Conservation (phyloP, 1,140 invertebrate species). For the Brachionus angularis region DNA sequence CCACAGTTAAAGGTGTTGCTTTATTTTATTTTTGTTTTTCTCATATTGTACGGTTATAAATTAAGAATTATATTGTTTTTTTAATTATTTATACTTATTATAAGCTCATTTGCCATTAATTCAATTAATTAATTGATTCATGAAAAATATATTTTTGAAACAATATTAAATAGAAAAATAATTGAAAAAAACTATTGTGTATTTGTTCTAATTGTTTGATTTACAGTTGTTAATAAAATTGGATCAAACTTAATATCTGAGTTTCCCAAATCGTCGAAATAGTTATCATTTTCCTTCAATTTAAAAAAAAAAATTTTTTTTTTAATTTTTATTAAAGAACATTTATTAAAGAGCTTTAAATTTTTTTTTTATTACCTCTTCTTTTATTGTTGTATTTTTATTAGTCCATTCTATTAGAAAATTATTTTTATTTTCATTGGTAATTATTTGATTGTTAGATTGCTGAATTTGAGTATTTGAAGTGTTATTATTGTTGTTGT, state of each 20-base stretch:
- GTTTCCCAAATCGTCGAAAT: background rate
- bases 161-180: too few relatives aligned
- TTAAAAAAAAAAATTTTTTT: background rate
- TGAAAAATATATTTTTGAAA: too few relatives aligned
- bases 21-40: too few relatives aligned
- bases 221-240: slow-evolving; percentile 15
- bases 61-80: too few relatives aligned
- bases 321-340: background rate
- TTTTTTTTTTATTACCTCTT: slow-evolving; percentile 3
- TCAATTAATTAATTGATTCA: too few relatives aligned
- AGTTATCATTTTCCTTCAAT: slow-evolving; percentile 23
- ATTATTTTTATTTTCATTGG: slow-evolving; percentile 38
- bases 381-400: slow-evolving; percentile 13
- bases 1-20: too few relatives aligned
- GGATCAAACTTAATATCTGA: slow-evolving; percentile 40
- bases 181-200: slow-evolving; percentile 13
- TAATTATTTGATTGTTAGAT: slow-evolving; percentile 25
- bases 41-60: too few relatives aligned
- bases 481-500: background rate
- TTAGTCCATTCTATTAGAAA: slow-evolving; percentile 5
- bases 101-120: too few relatives aligned
- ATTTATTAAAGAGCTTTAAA: background rate
- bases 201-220: slow-evolving; percentile 24
- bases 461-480: slow-evolving; percentile 8
- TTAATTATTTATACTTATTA: too few relatives aligned